Evolutionary conservation across 2,888 invertebrate species (phyloP).

Genomic region (Dryomyza anilis): DNA sequence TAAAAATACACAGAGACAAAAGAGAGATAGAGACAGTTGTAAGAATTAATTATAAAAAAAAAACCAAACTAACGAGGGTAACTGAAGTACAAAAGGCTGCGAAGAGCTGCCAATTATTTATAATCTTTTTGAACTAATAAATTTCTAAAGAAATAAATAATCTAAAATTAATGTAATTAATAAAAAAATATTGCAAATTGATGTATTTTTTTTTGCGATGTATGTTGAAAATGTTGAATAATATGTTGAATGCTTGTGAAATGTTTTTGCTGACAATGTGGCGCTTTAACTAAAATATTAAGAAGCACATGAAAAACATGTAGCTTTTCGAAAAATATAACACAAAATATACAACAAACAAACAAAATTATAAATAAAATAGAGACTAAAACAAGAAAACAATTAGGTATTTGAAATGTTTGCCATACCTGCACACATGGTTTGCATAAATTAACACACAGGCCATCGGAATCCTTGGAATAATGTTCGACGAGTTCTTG

Average conservation of each 20-base stretch:
- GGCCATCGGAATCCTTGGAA: constrained; percentile 95
- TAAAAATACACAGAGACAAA: constrained; percentile 11
- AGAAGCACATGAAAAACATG: background rate
- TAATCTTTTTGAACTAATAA: too few species aligned
- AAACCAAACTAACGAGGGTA: background rate
- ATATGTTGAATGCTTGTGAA: background rate
- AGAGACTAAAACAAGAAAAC: background rate
- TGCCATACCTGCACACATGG: constrained; percentile 85
- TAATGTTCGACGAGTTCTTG: constrained; percentile 98
- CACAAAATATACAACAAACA: background rate
- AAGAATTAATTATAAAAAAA: constrained; percentile 36
- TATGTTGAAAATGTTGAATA: background rate
- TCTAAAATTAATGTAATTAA: background rate
- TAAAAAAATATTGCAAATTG: background rate
- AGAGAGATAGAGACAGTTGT: constrained; percentile 27
- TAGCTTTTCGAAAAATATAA: background rate
- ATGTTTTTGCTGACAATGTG: background rate
- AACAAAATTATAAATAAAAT: background rate
- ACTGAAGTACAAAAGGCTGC: background rate
- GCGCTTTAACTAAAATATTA: background rate
- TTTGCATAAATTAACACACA: constrained; percentile 95
- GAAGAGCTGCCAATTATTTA: background rate
- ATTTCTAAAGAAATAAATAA: too few species aligned
- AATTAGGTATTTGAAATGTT: background rate
- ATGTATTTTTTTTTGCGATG: too few species aligned